A percentile compares a stretch with the other conserved stretches of the same genome.
phyloP scores from a whole-genome alignment of 2,888 invertebrate species.

The Hypomecis punctinalis region DNA sequence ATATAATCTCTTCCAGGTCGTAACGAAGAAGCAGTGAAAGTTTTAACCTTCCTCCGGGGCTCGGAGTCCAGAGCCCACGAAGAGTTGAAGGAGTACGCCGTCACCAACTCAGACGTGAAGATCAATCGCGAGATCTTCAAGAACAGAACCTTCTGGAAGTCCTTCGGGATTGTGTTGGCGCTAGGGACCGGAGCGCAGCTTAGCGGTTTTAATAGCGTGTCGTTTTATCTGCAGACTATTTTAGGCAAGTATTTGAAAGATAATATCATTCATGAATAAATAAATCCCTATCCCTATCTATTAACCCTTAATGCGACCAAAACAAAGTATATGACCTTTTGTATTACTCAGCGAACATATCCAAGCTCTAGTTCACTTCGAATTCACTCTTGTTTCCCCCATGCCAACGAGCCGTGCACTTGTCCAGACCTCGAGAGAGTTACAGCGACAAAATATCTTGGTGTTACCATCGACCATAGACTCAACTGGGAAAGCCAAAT shows the following conservation, averaged over 20 bases:
- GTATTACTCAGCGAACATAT: no score
- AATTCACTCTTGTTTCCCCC: no score
- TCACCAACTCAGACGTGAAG: slow-evolving; percentile 23
- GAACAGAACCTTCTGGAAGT: slow-evolving; percentile 51
- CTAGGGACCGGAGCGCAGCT: slow-evolving; percentile 45
- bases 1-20: slow-evolving; percentile 50
- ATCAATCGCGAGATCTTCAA: slow-evolving; percentile 40
- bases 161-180: slow-evolving; percentile 45
- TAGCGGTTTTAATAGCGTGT: slow-evolving; percentile 61
- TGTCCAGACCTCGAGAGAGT: no score
- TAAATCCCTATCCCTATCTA: no score
- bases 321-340: no score
- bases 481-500: no score
- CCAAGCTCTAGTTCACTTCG: no score
- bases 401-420: no score
- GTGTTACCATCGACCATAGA: no score
- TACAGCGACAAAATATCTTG: no score
- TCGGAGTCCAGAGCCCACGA: slow-evolving; percentile 57
- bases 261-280: no score
- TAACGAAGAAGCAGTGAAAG: slow-evolving; percentile 56
- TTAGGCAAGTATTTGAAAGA: slow-evolving; percentile 35
- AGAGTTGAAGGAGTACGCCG: slow-evolving; percentile 63
- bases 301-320: no score
- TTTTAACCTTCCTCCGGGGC: slow-evolving; percentile 59
- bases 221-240: slow-evolving; percentile 67